Base-by-base conservation (phyloP, 2,797 vertebrate genomes). In the Phataginus tetradactyla region DNA sequence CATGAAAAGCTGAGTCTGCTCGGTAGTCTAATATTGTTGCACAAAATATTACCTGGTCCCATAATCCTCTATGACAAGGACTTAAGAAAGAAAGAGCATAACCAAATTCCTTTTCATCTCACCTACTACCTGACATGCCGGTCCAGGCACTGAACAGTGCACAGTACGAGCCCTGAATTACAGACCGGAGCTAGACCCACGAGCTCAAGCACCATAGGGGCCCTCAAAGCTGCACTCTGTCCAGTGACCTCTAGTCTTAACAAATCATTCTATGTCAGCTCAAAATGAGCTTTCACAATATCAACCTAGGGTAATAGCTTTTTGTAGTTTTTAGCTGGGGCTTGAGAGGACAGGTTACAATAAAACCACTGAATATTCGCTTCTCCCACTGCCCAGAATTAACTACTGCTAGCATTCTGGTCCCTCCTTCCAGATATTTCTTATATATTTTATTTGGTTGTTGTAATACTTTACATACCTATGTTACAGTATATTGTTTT, bases 151-250 rank as follows among this genome's bases (percentile, higher is more conserved):
- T 23, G 57, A 55, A 45, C 1, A n/a, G 57, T 42, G 7, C 86
- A n/a, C 3, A 27, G 12, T 7, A 8, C 32, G 42, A 64, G 66
- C 83, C 49, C 86, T 69, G 45, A 49, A 74, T 10, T 9, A n/a
- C 20, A 42, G 18, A 45, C 6, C 23, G 4, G 29, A 23, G 42
- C 0, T 14, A 20, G 39, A 71, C 0, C 79, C 18, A 2, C 18
- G 2, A 42, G 21, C 27, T n/a, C 34, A 12, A 32, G 17, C 8
- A n/a, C 55, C 29, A 25, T 0, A 23, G 6, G 10, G 8, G 59
- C 27, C 7, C 49, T 32, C 7, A 2, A 11, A 8, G 2, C 11
- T 4, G 25, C 10, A 23, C 13, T 13, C 4, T 13, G 29, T 20
- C 37, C n/a, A n/a, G 17, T 0, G 23, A 55, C 57, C 7, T 21